These are phyloP conservation scores for Formica selysi DNA, from an alignment of 1,140 invertebrate species.

Conservation along the genomic window DNA sequence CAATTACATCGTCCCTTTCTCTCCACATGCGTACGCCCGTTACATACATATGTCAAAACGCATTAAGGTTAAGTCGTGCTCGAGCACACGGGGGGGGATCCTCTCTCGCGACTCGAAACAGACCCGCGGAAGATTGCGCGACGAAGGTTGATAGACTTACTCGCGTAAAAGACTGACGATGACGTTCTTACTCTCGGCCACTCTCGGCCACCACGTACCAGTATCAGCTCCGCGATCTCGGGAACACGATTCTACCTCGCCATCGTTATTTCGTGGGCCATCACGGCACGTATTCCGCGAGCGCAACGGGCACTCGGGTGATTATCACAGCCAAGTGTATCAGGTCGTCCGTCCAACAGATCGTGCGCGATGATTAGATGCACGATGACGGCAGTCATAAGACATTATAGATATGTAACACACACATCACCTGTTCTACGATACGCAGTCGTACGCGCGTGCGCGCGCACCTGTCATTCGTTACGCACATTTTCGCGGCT, in stretches of 20 bases:
- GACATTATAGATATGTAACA: slow-evolving; percentile 60
- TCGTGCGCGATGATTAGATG: slow-evolving; percentile 58
- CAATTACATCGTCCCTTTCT: slow-evolving; percentile 5
- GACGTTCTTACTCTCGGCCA: background rate
- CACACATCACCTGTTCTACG: slow-evolving; percentile 70
- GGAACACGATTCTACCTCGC: slow-evolving; percentile 61
- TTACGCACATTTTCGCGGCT: background rate
- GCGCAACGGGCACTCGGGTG: background rate
- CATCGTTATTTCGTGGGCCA: slow-evolving; percentile 33
- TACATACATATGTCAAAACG: slow-evolving; percentile 60
- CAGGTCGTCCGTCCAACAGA: slow-evolving; percentile 30
- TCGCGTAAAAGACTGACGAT: background rate
- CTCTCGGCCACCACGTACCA: slow-evolving; percentile 7
- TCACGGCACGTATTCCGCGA: slow-evolving; percentile 10
- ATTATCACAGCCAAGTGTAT: slow-evolving; percentile 48
- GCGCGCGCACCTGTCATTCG: slow-evolving; percentile 15
- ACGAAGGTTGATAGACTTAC: background rate
- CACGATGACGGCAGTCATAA: slow-evolving; percentile 64
- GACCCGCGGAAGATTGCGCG: background rate
- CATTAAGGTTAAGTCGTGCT: slow-evolving; percentile 43
- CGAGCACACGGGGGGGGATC: background rate
- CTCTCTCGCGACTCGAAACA: no score
- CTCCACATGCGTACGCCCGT: background rate
- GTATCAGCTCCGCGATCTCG: slow-evolving; percentile 21
- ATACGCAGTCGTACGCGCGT: slow-evolving; percentile 49